phyloP scores from a whole-genome alignment of 2,888 invertebrate species.

The Hedychridium roseum region DNA sequence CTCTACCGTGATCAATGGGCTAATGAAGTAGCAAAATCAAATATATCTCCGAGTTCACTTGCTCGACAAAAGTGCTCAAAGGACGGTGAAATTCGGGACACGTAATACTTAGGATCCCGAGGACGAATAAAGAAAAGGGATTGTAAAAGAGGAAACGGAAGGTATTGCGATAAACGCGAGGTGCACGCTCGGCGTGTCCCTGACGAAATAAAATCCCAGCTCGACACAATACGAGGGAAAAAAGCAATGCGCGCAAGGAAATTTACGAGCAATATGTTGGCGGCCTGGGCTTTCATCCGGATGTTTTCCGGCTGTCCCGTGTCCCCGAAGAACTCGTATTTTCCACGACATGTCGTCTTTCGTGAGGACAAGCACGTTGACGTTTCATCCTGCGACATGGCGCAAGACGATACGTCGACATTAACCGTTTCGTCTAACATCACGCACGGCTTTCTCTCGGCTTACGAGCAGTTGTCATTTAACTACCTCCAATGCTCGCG shows the following conservation, averaged over 20 bases:
- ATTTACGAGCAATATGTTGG: conserved; percentile 21
- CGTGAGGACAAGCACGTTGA: no score
- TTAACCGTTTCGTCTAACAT: background rate
- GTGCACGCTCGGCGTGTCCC: no score
- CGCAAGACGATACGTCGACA: background rate
- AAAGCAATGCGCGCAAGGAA: conserved; percentile 1
- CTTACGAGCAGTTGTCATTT: conserved; percentile 18
- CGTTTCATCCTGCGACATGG: no score
- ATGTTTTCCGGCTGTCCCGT: conserved; percentile 17
- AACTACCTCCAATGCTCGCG: conserved; percentile 28
- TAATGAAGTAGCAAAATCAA: no score
- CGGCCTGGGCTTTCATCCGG: background rate
- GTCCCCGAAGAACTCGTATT: conserved; percentile 11
- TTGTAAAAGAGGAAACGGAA: no score
- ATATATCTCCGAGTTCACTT: no score
- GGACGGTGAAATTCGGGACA: no score
- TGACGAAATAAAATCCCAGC: conserved; percentile 19
- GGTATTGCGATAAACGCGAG: no score
- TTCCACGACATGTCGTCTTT: conserved; percentile 8
- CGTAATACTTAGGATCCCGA: no score
- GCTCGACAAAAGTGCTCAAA: no score
- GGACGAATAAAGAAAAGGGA: no score
- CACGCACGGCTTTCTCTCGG: background rate
- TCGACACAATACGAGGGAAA: conserved; percentile 14
- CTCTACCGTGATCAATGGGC: no score